These are phyloP conservation scores for Haliclona indistincta DNA, from an alignment of 37 sponge, comb jelly and placozoan species.

Conservation along the genomic window DNA sequence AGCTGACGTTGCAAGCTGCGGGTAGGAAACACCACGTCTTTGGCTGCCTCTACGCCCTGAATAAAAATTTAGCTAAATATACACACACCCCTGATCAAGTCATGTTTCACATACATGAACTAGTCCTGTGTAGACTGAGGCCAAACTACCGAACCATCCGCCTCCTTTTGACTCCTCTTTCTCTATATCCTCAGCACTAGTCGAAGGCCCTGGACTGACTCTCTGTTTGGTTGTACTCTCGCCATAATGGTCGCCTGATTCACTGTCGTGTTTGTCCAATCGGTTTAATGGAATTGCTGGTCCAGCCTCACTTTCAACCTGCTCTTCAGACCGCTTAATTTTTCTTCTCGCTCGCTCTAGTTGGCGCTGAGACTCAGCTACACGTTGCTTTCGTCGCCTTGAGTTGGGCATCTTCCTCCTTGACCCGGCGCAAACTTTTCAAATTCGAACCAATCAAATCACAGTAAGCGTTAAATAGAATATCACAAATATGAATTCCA, in stretches of 20 bases:
- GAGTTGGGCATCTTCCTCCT: slow-evolving; percentile 54
- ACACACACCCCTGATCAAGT: not conserved
- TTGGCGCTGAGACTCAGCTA: slow-evolving; percentile 33
- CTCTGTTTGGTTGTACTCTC: not conserved
- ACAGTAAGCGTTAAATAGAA: too few relatives aligned
- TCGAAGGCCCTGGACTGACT: not conserved
- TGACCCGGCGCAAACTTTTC: not conserved
- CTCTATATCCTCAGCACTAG: not conserved
- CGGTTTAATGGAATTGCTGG: too few relatives aligned
- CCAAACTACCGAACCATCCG: not conserved
- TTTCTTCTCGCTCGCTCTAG: slow-evolving; percentile 35
- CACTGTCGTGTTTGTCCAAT: not conserved
- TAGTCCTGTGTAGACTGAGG: not conserved
- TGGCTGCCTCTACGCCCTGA: slow-evolving; percentile 64
- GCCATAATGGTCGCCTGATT: not conserved
- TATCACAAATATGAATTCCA: too few relatives aligned
- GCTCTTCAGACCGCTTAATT: not conserved
- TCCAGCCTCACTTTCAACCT: too few relatives aligned
- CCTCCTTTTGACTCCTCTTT: not conserved
- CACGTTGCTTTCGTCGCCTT: slow-evolving; percentile 48
- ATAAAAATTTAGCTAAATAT: not conserved
- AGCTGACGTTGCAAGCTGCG: slow-evolving; percentile 50
- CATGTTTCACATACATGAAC: not conserved
- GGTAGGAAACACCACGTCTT: slow-evolving; percentile 67
- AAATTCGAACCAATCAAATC: too few relatives aligned